Base-by-base conservation (phyloP, 37 sponge, comb jelly and placozoan species). In the Diacarnus erythraeanus region DNA sequence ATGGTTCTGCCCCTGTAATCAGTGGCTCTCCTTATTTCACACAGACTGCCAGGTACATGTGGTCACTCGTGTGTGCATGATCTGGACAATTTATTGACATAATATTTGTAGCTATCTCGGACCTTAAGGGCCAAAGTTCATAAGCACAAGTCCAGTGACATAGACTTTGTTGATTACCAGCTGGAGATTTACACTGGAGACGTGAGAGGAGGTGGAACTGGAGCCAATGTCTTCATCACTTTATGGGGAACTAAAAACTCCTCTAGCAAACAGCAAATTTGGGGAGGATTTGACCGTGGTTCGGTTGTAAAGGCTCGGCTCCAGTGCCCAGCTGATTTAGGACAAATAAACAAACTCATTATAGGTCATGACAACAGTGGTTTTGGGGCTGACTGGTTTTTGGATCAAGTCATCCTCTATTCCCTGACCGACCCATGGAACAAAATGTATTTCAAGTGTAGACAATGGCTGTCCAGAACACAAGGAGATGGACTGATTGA, bases 321-420 rank as follows among this genome's bases (percentile, higher is more conserved):
- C 21, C 1, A n/a, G 18, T 78, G 71, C 51, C 33, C 25, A 74
- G 33, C 8, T 9, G 71, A 78, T 27, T 21, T 87, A 37, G 88
- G 88, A 25, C 69, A 29, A 0, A 3, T 82, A 31, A 38, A 70
- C 20, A 60, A 40, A 21, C 18, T 83, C 1, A 70, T 51, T 25
- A 76, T 94, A 30, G 95, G 77, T 30, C 95, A 94, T 44, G 91
- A 94, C 87, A 84, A 84, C 69, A 84, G 77, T 38, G 95, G 95
- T 15, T 92, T 91, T 51, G 84, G 88, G 38, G 79, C 95, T 0
- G 86, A 81, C 43, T 94, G 95, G 95, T 79, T 87, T 38, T 67
- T 91, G 66, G 86, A 80, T 58, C 51, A 77, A 18, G 15, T 77
- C 0, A 44, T 77, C 5, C 38, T 77, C 27, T 63, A 39, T n/a